These are phyloP conservation scores for Balanococcus diminutus DNA, from an alignment of 2,888 invertebrate genomes.

Conservation along the genomic window DNA sequence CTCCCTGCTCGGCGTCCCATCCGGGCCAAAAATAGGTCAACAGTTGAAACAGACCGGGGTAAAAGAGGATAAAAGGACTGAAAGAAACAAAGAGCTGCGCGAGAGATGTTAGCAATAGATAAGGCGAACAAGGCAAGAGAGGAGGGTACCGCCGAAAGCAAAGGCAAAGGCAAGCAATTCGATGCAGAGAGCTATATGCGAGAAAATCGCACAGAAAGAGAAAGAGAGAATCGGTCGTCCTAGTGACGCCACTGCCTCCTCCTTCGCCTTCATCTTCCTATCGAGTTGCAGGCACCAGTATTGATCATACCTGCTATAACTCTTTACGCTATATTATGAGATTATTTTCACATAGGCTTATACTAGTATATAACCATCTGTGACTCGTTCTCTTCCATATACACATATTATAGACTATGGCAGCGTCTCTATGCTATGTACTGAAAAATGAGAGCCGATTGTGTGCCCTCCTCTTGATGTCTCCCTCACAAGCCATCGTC, in stretches of 20 bases:
- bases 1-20: neutral
- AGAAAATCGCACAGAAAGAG: neutral
- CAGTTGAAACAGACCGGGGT: constrained; percentile 29
- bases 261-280: neutral
- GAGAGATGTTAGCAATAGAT: constrained; percentile 35
- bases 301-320: constrained; percentile 42
- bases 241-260: constrained; percentile 10
- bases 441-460: constrained; percentile 5
- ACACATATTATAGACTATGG: neutral
- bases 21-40: constrained; percentile 16
- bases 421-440: neutral
- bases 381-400: neutral
- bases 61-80: constrained; percentile 30
- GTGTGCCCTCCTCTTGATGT: neutral
- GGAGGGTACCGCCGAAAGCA: neutral
- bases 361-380: neutral
- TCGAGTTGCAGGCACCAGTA: constrained; percentile 22
- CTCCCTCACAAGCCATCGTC: no score
- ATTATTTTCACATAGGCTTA: constrained; percentile 26
- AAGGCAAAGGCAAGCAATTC: no score
- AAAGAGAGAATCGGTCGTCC: constrained; percentile 21
- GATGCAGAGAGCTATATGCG: neutral
- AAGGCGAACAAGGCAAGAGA: neutral
- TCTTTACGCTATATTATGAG: constrained; percentile 25
- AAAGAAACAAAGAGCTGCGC: constrained; percentile 37